phyloP scores from a whole-genome alignment of 2,888 invertebrate genomes.

The Drosophila mayaguana region DNA sequence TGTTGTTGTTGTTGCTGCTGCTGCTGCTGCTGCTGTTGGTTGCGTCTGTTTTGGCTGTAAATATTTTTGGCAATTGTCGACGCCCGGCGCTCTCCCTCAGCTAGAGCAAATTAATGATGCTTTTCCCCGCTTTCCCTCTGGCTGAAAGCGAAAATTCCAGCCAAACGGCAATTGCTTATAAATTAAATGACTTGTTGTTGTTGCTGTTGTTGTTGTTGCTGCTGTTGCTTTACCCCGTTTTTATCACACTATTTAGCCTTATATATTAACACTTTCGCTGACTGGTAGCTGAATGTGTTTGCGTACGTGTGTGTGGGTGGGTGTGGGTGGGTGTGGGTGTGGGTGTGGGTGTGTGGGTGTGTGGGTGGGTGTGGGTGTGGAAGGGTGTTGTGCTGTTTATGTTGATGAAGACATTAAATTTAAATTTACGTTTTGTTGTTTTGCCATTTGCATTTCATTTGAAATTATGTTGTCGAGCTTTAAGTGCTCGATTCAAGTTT shows the following conservation, averaged over 20 bases:
- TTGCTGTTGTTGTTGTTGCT: slow-evolving; percentile 47
- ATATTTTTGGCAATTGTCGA: slow-evolving; percentile 79
- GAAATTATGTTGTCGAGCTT: slow-evolving; percentile 14
- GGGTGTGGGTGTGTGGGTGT: neutral
- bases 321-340: neutral
- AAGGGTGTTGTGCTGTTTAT: slow-evolving; percentile 21
- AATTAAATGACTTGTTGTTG: slow-evolving; percentile 65
- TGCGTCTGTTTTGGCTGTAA: slow-evolving; percentile 78
- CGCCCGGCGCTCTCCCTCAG: slow-evolving; percentile 4
- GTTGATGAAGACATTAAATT: slow-evolving; percentile 60
- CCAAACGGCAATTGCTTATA: slow-evolving; percentile 73
- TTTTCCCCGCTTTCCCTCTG: slow-evolving; percentile 50
- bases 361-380: slow-evolving; percentile 5
- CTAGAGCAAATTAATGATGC: slow-evolving; percentile 75
- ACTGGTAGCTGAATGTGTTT: slow-evolving; percentile 31
- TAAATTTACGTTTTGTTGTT: slow-evolving; percentile 38
- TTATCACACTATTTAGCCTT: slow-evolving; percentile 74
- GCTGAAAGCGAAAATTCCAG: slow-evolving; percentile 56
- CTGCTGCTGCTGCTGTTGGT: slow-evolving; percentile 25
- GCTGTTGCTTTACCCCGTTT: slow-evolving; percentile 49
- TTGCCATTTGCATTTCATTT: slow-evolving; percentile 37
- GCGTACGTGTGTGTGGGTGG: neutral
- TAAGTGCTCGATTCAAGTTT: neutral
- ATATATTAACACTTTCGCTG: slow-evolving; percentile 73
- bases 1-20: slow-evolving; percentile 26